Percentiles rank a stretch among this genome's conserved stretches.
These are phyloP conservation scores for Muschampia plurimacula DNA, from an alignment of 2,888 invertebrate genomes.

Conservation along the genomic window DNA sequence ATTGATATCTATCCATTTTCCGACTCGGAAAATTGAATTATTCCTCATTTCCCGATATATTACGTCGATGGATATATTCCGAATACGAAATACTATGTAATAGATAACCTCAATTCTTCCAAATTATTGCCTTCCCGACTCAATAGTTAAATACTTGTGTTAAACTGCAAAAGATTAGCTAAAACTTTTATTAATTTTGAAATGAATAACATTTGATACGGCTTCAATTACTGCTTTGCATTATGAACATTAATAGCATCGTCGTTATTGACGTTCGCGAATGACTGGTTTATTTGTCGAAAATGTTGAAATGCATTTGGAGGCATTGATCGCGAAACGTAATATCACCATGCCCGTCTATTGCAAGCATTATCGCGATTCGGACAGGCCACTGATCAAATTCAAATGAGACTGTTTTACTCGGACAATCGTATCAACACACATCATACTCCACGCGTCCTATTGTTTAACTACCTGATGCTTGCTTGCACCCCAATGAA, in stretches of 20 bases:
- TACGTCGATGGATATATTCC: background rate
- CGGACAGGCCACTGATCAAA: constrained; percentile 82
- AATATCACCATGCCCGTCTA: constrained; percentile 50
- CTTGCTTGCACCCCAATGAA: constrained; percentile 52
- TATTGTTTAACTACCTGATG: constrained; percentile 62
- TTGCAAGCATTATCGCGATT: constrained; percentile 72
- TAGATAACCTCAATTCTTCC: no score
- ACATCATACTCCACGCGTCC: constrained; percentile 72
- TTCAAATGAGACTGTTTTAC: constrained; percentile 80
- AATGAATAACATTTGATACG: background rate
- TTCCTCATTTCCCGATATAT: constrained; percentile 2
- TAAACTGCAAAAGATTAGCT: no score
- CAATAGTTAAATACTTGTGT: no score
- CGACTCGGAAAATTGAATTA: constrained; percentile 24
- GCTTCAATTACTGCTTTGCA: constrained; percentile 6
- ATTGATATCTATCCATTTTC: constrained; percentile 65
- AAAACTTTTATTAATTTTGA: no score
- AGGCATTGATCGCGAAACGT: constrained; percentile 37
- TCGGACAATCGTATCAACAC: constrained; percentile 81
- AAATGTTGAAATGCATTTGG: constrained; percentile 35
- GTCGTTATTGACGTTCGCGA: constrained; percentile 12
- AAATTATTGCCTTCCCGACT: no score
- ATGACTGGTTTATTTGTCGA: constrained; percentile 32
- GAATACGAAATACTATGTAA: background rate
- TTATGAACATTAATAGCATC: constrained; percentile 15